Evolutionary conservation across 2,113 vertebrate genomes (phyloP).

Genomic region (Malaclemys terrapin): DNA sequence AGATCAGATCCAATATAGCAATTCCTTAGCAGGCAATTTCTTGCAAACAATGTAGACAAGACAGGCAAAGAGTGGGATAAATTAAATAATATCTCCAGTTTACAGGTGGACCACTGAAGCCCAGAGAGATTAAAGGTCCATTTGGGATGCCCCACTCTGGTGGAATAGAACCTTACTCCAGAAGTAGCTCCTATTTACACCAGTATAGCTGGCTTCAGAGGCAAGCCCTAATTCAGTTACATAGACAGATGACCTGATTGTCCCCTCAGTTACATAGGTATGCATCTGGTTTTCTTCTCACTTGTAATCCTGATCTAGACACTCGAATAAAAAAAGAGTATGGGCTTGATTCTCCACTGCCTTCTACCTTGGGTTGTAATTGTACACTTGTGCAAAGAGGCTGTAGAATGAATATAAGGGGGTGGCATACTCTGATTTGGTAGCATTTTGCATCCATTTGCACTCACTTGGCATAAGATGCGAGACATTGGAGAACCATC

Average conservation of each 20-base stretch:
- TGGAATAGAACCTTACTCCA: neutral
- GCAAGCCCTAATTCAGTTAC: neutral
- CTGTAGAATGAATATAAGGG: neutral
- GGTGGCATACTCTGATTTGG: neutral
- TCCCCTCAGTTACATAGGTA: neutral
- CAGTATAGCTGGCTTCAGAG: neutral
- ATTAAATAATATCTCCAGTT: neutral
- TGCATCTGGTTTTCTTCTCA: neutral
- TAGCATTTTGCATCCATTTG: neutral
- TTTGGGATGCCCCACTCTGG: neutral
- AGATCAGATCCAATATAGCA: too few relatives aligned
- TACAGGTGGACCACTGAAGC: neutral
- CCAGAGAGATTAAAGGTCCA: neutral
- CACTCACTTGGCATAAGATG: neutral
- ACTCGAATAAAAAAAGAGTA: fast-evolving
- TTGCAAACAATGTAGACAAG: neutral
- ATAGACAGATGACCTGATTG: neutral
- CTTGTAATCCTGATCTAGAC: neutral
- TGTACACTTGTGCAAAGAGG: neutral
- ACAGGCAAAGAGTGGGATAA: neutral
- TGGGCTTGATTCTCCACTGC: neutral
- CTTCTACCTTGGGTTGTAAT: neutral
- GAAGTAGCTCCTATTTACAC: neutral
- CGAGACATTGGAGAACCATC: neutral
- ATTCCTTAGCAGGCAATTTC: neutral